Percentiles rank a stretch among this genome's conserved stretches.
Conservation (phyloP, 2,888 invertebrate species). For the Mythimna ferrago region DNA sequence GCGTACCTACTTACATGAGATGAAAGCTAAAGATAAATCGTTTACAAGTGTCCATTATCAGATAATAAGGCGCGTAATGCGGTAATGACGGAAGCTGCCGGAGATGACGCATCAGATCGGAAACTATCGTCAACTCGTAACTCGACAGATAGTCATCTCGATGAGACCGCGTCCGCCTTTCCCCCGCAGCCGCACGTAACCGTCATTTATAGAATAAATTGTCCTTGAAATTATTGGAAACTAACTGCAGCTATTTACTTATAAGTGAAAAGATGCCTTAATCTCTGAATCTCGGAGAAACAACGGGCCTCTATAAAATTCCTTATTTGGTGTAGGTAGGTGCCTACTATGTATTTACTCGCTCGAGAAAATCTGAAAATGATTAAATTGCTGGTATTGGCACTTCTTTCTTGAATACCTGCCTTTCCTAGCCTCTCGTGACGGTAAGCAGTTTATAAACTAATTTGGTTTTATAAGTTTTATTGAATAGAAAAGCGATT, state of each 20-base stretch:
- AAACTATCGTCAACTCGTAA: slow-evolving; percentile 63
- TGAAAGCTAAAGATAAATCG: slow-evolving; percentile 56
- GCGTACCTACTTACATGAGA: slow-evolving; percentile 21
- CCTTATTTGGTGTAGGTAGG: background rate
- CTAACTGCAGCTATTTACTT: slow-evolving; percentile 14
- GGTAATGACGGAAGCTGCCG: slow-evolving; percentile 59
- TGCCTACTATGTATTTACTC: background rate
- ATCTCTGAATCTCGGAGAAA: slow-evolving; percentile 22
- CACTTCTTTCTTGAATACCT: background rate
- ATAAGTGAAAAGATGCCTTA: slow-evolving; percentile 43
- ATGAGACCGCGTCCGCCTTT: slow-evolving; percentile 65
- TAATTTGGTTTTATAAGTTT: background rate
- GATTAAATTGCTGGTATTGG: background rate
- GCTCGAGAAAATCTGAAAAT: slow-evolving; percentile 8
- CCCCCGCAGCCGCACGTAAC: slow-evolving; percentile 58
- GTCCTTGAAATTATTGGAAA: slow-evolving; percentile 67
- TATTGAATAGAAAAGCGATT: background rate
- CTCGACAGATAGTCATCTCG: slow-evolving; percentile 63
- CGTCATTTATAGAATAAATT: slow-evolving; percentile 61
- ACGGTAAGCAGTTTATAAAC: background rate
- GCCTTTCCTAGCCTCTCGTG: background rate
- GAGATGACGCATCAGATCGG: slow-evolving; percentile 68
- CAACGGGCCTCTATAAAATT: slow-evolving; percentile 12
- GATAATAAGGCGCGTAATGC: slow-evolving; percentile 60
- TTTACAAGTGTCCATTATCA: slow-evolving; percentile 54